Evolutionary conservation across 1,140 invertebrate species (phyloP), one percentile per base, ranked within the genome.

Genomic region (Bombus confusus): DNA sequence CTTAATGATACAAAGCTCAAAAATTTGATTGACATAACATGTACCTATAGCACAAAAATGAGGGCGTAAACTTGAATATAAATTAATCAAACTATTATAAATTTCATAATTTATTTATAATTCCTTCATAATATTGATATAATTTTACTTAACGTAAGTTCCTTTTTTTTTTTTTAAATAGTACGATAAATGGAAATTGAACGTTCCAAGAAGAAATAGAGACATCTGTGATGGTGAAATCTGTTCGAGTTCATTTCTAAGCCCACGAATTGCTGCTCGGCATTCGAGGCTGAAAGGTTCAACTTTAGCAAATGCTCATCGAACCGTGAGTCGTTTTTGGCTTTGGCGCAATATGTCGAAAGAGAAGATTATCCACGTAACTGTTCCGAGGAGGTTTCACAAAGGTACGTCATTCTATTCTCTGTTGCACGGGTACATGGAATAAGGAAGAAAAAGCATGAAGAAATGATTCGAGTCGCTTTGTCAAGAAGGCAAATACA

Each of bases 401-500:
- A 86, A 80, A 62, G n/a, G 68, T 47, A 6, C 57, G n/a, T 13
- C 31, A n/a, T 12, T 77, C 57, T 76, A 73, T 86, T 89, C 80
- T 87, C 34, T 69, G 41, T 72, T 69, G 69, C 85, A 43, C 3
- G 6, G 28, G 77, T 89, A 85, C 78, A 83, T 71, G 83, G 43
- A 82, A 52, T 82, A 83, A 80, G 64, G 81, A 52, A 66, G 68
- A 71, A 77, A 28, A 75, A 39, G 71, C 80, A 77, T 47, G 80
- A 89, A 88, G 73, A 88, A 90, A 80, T 93, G 91, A 93, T 92
- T 91, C 92, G 87, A 93, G 94, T 95, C 93, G 94, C 93, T 92
- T 94, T 95, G 94, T 95, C 94, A 95, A 94, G 91, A 95, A 95
- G 94, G 94, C 94, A 95, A 95, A 94, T 91, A 87, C 88, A 87